Evolutionary conservation across 2,888 invertebrate genomes (phyloP), one percentile per base, ranked within the genome.

Genomic region (Brachyopa scutellaris): DNA sequence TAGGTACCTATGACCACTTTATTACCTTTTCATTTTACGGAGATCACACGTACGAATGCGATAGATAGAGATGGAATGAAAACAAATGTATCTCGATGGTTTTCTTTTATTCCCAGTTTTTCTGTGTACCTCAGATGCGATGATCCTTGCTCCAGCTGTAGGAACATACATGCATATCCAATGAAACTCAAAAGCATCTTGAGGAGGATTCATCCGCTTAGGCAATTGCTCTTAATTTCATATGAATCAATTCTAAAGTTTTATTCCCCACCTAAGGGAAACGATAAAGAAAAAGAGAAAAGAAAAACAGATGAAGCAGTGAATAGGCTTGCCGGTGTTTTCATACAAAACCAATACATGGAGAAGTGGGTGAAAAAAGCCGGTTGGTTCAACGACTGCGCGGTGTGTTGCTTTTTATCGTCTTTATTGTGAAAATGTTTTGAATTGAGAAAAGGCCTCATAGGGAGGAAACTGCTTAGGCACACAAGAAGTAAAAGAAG

Each of bases 301-400:
- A 13, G 15, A 17, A 51, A 15, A 29, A 29, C 51, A 26, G 17
- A 3, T 6, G 26, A 3, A 6, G 26, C 26, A 26, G 3, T 26
- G 26, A 26, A 6, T 26, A 26, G 4, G 26, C 2, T 29, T 19
- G 57, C 36, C 53, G 55, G 40, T 42, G 9, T 49, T 38, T 66
- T 13, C 19, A 15, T 51, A 61, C 4, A 53, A 67, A 74, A 67
- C 67, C 66, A 79, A 79, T 66, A 79, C 78, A 79, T 73, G 51
- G 45, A 73, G 61, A 74, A 79, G 73, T 79, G 79, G 79, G 79
- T 79, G 79, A 79, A 74, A 79, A 79, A 73, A 79, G 79, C 79
- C 79, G 79, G 79, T 79, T 79, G 67, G 79, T 79, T 74, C 61
- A 79, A 74, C 74, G 79, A 74, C 74, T 74, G 79, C 59, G 15